These are phyloP conservation scores for Incurvaria masculella DNA, from an alignment of 2,888 invertebrate species.

Conservation along the genomic window DNA sequence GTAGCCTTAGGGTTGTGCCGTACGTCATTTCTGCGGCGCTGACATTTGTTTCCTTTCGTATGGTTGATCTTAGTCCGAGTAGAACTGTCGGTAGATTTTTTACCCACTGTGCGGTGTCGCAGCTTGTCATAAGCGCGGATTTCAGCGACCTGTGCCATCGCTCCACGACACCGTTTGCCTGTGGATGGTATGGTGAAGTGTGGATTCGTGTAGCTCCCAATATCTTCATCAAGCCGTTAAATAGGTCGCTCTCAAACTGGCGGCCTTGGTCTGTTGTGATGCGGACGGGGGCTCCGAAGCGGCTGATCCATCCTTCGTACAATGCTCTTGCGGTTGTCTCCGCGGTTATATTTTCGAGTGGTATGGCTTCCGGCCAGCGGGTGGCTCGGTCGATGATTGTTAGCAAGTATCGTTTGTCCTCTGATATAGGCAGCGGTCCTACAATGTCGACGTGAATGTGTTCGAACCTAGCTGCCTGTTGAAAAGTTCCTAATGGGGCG, in stretches of 20 bases:
- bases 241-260: slow-evolving; percentile 27
- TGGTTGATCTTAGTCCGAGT: slow-evolving; percentile 10
- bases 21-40: no score
- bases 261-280: slow-evolving; percentile 28
- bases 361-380: slow-evolving; percentile 26
- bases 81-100: slow-evolving; percentile 22
- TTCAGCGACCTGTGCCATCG: slow-evolving; percentile 13
- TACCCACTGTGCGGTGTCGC: slow-evolving; percentile 11
- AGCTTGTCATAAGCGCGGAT: slow-evolving; percentile 7
- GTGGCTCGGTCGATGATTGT: slow-evolving; percentile 25
- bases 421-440: slow-evolving; percentile 26
- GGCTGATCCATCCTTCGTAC: slow-evolving; percentile 24
- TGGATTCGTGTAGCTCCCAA: neutral
- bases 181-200: slow-evolving; percentile 16
- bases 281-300: slow-evolving; percentile 25
- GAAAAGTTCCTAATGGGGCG: slow-evolving; percentile 6
- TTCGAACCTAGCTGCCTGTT: slow-evolving; percentile 4
- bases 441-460: slow-evolving; percentile 21
- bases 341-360: slow-evolving; percentile 26
- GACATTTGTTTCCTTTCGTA: no score
- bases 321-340: slow-evolving; percentile 27
- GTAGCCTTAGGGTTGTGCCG: no score
- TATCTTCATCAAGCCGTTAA: slow-evolving; percentile 9
- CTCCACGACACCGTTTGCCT: slow-evolving; percentile 14
- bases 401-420: slow-evolving; percentile 23